Conservation (phyloP, 2,113 vertebrate species). For the Triplophysa tibetana region DNA sequence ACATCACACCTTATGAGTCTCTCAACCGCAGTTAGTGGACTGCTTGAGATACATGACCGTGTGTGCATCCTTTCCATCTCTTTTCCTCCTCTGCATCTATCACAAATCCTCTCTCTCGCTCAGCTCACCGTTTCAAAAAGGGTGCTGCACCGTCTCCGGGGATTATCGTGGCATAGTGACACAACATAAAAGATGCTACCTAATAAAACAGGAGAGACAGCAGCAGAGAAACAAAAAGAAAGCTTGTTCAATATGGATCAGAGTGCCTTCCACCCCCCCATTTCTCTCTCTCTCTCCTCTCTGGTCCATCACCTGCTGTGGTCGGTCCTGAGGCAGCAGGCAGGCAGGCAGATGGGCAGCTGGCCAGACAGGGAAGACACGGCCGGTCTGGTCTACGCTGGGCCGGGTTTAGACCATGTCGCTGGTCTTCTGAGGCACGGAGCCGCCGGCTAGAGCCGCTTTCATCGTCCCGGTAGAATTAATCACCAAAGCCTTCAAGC, state of each 20-base stretch:
- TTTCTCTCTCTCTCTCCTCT: slow-evolving; percentile 17
- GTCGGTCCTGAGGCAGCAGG: slow-evolving; percentile 41
- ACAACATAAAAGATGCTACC: slow-evolving; percentile 47
- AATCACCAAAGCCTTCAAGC: slow-evolving; percentile 79
- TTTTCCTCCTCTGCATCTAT: slow-evolving; percentile 24
- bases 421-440: slow-evolving; percentile 45
- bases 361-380: slow-evolving; percentile 50
- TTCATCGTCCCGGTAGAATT: slow-evolving; percentile 81
- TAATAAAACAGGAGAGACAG: slow-evolving; percentile 19
- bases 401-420: slow-evolving; percentile 53
- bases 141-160: slow-evolving; percentile 50
- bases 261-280: background rate
- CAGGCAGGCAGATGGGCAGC: slow-evolving; percentile 57
- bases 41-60: slow-evolving; percentile 8
- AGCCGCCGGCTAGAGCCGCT: slow-evolving; percentile 58
- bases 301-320: slow-evolving; percentile 48
- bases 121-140: slow-evolving; percentile 36
- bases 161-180: slow-evolving; percentile 41
- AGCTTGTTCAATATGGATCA: slow-evolving; percentile 31
- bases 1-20: slow-evolving; percentile 2
- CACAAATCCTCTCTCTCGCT: background rate
- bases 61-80: background rate
- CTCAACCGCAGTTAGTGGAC: background rate
- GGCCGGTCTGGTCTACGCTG: slow-evolving; percentile 41
- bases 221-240: slow-evolving; percentile 19